Base-by-base conservation (phyloP, 2,797 vertebrate species). In the Melanotaenia boesemani region DNA sequence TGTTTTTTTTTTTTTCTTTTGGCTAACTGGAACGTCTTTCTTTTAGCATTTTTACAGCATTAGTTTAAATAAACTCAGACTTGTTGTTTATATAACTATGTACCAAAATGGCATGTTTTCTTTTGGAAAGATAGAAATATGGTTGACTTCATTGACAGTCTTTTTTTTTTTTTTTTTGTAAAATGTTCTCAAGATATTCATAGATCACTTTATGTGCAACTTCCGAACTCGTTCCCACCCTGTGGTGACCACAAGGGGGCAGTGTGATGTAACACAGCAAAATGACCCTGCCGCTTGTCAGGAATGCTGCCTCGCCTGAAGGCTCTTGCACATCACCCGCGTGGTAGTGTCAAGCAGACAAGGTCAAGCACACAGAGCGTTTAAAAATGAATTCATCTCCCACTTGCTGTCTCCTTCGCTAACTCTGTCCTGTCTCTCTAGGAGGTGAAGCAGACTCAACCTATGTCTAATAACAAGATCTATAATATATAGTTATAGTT, bases 311-410 rank as follows among this genome's bases (percentile, higher is more conserved):
- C 71, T 74, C 12, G 63, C 74, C 80, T 75, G 74, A 74, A 91
- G 82, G 70, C 77, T 81, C 74, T 71, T 39, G 72, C 87, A 85
- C 88, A 83, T 88, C 87, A 80, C 76, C 87, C 72, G 82, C 76
- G 57, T 79, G 86, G 81, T 87, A 74, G 77, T 91, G 93, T 91
- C 89, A 90, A 82, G 87, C 80, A 89, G 87, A 92, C 93, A 94
- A 94, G 93, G 93, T 93, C 92, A 93, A 89, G 82, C 88, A 87
- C 88, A 86, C 83, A 76, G 82, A 86, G 80, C 71, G 46, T 89
- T 91, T 92, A 90, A 89, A 93, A 92, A 92, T 91, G 82, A 92
- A 91, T 91, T 81, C 91, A 90, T 90, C 79, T 82, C 82, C 71
- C 83, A 72, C 84, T 82, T 56, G 11, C 72, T 80, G 57, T 68